A percentile compares a stretch with the other conserved stretches of the same genome.
Evolutionary conservation across 2,888 invertebrate species (phyloP).

Genomic region (Crioceris asparagi): DNA sequence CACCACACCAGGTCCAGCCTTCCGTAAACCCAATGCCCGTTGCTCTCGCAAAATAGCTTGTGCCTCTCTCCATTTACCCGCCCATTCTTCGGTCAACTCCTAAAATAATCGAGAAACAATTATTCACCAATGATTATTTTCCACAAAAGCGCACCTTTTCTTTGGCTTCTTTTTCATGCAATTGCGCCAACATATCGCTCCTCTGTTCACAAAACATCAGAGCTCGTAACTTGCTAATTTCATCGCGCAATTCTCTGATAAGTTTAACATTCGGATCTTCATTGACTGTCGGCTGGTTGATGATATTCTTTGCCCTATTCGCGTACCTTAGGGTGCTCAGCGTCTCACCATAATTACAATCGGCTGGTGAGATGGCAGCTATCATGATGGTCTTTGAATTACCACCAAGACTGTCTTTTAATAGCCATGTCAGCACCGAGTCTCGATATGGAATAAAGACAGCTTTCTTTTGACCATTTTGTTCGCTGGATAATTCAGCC

Average conservation of each 20-base stretch:
- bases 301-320: conserved; percentile 82
- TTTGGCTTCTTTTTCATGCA: conserved; percentile 84
- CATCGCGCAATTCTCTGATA: conserved; percentile 72
- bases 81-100: conserved; percentile 78
- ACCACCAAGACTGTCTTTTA: conserved; percentile 81
- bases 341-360: conserved; percentile 81
- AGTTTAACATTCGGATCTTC: conserved; percentile 83
- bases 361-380: conserved; percentile 59
- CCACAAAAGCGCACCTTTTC: conserved; percentile 53
- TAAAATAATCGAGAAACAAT: conserved; percentile 12
- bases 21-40: conserved; percentile 73
- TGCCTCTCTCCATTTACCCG: conserved; percentile 86
- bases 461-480: conserved; percentile 26
- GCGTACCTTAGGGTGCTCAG: conserved; percentile 78
- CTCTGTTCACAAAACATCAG: conserved; percentile 54
- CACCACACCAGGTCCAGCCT: conserved; percentile 80
- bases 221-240: conserved; percentile 70
- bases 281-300: conserved; percentile 84
- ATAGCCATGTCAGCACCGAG: conserved; percentile 78
- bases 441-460: conserved; percentile 81
- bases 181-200: conserved; percentile 62
- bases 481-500: conserved; percentile 51
- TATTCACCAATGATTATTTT: not conserved
- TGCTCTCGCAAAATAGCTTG: conserved; percentile 83
- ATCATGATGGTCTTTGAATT: conserved; percentile 91